phyloP scores from a whole-genome alignment of 2,113 vertebrate genomes.

The Lutjanus erythropterus region DNA sequence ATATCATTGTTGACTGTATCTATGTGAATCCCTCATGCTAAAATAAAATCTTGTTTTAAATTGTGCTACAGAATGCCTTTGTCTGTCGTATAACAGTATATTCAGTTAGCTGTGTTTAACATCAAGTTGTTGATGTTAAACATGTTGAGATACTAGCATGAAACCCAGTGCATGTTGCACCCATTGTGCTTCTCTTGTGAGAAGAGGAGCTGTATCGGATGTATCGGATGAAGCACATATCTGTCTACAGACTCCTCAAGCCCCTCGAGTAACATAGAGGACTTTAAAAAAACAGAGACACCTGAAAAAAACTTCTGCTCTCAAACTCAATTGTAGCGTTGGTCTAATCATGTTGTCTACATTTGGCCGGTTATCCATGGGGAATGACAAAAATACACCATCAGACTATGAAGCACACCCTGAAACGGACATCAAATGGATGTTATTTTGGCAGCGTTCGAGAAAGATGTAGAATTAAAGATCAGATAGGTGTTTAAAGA shows the following conservation, averaged over 20 bases:
- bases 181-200: not conserved
- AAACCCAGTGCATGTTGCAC: not conserved
- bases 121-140: not conserved
- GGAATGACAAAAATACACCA: conserved; percentile 31
- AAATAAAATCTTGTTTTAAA: not conserved
- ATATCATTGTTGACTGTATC: not conserved
- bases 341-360: conserved; percentile 24
- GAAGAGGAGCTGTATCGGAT: conserved; percentile 1
- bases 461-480: not conserved
- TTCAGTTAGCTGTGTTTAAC: not conserved
- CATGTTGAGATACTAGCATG: not conserved
- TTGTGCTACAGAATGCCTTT: not conserved
- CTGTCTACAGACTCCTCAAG: not conserved
- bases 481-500: conserved; percentile 8
- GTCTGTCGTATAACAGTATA: not conserved
- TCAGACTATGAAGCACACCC: conserved; percentile 24
- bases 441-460: not conserved
- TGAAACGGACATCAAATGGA: conserved; percentile 1
- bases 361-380: conserved; percentile 13
- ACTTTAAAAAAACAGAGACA: not conserved
- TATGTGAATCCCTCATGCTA: not conserved
- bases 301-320: not conserved
- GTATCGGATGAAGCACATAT: not conserved
- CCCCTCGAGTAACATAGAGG: not conserved
- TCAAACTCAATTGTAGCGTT: conserved; percentile 7